These are phyloP conservation scores for Elachura formosa DNA, from an alignment of 2,113 vertebrate species.

Conservation along the genomic window DNA sequence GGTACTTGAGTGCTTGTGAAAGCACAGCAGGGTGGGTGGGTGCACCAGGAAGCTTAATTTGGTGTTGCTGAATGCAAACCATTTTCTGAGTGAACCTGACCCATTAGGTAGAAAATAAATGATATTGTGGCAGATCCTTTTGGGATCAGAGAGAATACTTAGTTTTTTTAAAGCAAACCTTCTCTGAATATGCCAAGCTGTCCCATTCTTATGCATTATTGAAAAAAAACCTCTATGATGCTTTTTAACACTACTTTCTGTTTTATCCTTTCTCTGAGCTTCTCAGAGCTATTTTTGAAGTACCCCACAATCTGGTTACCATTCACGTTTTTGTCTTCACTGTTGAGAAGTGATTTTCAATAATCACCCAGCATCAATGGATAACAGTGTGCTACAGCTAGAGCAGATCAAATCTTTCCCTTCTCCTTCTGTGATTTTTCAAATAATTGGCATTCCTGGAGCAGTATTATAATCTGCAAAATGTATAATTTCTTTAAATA, in stretches of 20 bases:
- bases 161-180: not conserved
- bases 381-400: not conserved
- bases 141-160: not conserved
- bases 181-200: not conserved
- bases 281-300: constrained; percentile 4
- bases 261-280: constrained; percentile 1
- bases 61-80: not conserved
- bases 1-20: not conserved
- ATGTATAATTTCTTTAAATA: not conserved
- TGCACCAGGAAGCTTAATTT: not conserved
- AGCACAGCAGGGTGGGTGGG: not conserved
- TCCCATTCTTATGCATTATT: not conserved
- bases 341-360: constrained; percentile 2
- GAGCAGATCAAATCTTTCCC: not conserved
- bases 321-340: not conserved
- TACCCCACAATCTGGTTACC: not conserved
- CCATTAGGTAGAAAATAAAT: not conserved
- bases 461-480: not conserved
- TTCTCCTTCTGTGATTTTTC: constrained; percentile 5
- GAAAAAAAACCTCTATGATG: not conserved
- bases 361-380: not conserved
- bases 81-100: not conserved
- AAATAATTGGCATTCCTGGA: constrained; percentile 11
- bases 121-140: not conserved
- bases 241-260: constrained; percentile 1